Evolutionary conservation across 2,797 vertebrate genomes (phyloP).

Genomic region (Coranthus polyacanthus): DNA sequence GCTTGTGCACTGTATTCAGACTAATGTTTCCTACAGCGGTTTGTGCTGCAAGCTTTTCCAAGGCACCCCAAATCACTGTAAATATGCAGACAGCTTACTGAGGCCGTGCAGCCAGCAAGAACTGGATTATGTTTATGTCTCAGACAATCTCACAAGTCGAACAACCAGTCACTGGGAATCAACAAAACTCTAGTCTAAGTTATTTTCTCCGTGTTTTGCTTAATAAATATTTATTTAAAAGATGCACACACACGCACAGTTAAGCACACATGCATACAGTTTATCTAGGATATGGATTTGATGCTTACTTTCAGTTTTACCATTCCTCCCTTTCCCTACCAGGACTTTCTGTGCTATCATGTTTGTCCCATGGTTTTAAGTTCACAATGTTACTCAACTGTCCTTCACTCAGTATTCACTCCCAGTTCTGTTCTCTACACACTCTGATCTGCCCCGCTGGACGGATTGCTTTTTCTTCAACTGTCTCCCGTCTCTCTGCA

Average conservation of each 20-base stretch:
- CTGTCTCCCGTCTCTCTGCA: constrained; percentile 63
- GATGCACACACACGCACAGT: constrained; percentile 4
- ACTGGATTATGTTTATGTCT: constrained; percentile 48
- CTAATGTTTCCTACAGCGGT: constrained; percentile 11
- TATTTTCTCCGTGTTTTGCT: constrained; percentile 14
- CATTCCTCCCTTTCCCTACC: not conserved
- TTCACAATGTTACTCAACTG: constrained; percentile 36
- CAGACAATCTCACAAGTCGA: constrained; percentile 39
- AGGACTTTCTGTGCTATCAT: constrained; percentile 8
- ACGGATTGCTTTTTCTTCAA: constrained; percentile 64
- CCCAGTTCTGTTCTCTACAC: constrained; percentile 55
- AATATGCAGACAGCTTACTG: constrained; percentile 57
- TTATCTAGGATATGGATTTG: not conserved
- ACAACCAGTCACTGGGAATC: constrained; percentile 14
- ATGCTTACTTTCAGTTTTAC: constrained; percentile 1
- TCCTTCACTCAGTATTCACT: constrained; percentile 72
- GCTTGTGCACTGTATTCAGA: constrained; percentile 17
- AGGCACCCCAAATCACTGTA: constrained; percentile 39
- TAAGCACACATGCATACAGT: not conserved
- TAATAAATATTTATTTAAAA: constrained; percentile 27
- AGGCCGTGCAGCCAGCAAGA: constrained; percentile 43
- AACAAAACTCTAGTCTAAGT: constrained; percentile 2
- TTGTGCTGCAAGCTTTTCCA: constrained; percentile 33
- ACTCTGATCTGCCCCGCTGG: constrained; percentile 68
- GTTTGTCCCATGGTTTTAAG: constrained; percentile 15